Conservation (phyloP, 2,888 invertebrate species). For the Pilophorus perplexus region DNA sequence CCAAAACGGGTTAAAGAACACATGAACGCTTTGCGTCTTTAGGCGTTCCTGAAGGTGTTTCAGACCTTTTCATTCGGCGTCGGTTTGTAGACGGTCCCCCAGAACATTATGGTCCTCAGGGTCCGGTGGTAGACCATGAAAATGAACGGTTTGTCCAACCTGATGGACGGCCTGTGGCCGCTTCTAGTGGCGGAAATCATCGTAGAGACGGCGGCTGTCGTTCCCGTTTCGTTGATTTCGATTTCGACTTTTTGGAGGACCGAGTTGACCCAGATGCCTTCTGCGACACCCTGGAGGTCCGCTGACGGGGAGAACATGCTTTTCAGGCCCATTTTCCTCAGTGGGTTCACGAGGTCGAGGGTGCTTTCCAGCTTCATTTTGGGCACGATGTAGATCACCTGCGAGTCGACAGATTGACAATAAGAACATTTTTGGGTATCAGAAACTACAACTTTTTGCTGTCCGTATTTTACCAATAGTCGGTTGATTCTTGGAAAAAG, state of each 20-base stretch:
- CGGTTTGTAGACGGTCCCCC: conserved; percentile 66
- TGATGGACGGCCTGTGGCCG: conserved; percentile 56
- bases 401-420: neutral
- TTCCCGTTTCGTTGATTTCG: conserved; percentile 61
- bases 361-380: conserved; percentile 68
- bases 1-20: too few relatives aligned
- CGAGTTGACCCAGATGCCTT: conserved; percentile 49
- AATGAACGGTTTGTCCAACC: conserved; percentile 68
- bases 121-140: conserved; percentile 70
- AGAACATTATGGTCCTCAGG: conserved; percentile 67
- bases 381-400: conserved; percentile 55
- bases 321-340: conserved; percentile 61
- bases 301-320: conserved; percentile 64
- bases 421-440: too few relatives aligned
- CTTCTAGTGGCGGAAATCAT: conserved; percentile 59
- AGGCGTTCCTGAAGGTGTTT: too few relatives aligned
- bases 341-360: conserved; percentile 57
- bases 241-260: conserved; percentile 55
- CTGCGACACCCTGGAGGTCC: conserved; percentile 60
- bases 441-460: too few relatives aligned
- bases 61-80: conserved; percentile 50
- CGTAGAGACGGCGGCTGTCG: conserved; percentile 69
- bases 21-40: too few relatives aligned
- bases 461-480: too few relatives aligned
- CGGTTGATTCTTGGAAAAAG: too few relatives aligned